A percentile compares a stretch with the other conserved stretches of the same genome.
Conservation (phyloP, 2,888 invertebrate species). For the Apodemia mormo region DNA sequence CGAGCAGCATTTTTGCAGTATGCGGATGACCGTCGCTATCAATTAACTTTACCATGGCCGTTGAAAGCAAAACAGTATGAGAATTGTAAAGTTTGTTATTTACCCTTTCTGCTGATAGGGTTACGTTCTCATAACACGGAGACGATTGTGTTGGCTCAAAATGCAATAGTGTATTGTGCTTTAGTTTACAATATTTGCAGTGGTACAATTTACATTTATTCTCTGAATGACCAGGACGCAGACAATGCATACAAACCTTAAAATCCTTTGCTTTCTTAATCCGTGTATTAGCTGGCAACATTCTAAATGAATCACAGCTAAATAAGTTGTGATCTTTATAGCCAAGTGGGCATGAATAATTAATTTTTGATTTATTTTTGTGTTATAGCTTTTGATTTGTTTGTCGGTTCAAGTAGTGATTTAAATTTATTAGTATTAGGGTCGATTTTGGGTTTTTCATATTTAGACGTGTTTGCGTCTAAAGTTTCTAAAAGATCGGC, state of each 20-base stretch:
- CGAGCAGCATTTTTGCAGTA: slow-evolving; percentile 22
- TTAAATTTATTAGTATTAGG: too few species aligned
- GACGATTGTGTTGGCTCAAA: slow-evolving; percentile 7
- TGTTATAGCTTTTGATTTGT: too few species aligned
- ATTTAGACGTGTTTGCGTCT: too few species aligned
- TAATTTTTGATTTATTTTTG: too few species aligned
- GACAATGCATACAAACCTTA: background rate
- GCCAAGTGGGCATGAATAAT: slow-evolving; percentile 10
- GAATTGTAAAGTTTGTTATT: background rate
- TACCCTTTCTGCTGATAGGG: slow-evolving; percentile 13
- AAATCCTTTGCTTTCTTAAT: slow-evolving; percentile 23
- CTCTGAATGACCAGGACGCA: slow-evolving; percentile 25
- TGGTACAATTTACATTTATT: slow-evolving; percentile 32
- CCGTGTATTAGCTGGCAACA: slow-evolving; percentile 19
- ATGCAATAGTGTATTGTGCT: slow-evolving; percentile 38
- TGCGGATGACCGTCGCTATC: slow-evolving; percentile 16
- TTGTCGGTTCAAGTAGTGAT: too few species aligned
- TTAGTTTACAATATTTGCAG: slow-evolving; percentile 37
- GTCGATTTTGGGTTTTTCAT: too few species aligned
- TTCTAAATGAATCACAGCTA: slow-evolving; percentile 29
- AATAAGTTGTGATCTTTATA: slow-evolving; percentile 23
- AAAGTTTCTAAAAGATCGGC: too few species aligned
- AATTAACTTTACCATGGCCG: slow-evolving; percentile 21
- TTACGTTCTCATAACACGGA: slow-evolving; percentile 17
- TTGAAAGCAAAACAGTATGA: slow-evolving; percentile 20